These are phyloP conservation scores for Medauroidea extradentata DNA, from an alignment of 1,140 invertebrate genomes.

Conservation along the genomic window DNA sequence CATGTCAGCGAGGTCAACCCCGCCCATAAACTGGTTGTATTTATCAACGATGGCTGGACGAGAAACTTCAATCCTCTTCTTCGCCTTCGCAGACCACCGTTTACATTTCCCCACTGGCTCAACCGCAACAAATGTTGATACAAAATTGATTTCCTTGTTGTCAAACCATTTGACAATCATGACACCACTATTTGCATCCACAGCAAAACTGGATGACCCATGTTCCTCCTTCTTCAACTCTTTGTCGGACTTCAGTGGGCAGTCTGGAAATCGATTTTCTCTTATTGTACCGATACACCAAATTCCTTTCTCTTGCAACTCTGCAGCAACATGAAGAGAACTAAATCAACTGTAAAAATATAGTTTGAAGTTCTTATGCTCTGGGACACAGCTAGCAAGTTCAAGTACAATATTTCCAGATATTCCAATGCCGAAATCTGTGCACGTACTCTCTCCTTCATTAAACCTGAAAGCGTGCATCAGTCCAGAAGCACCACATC, in stretches of 20 bases:
- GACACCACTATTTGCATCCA: conserved; percentile 23
- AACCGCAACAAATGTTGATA: conserved; percentile 37
- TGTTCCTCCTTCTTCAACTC: no score
- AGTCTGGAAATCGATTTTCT: not conserved
- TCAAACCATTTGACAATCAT: conserved; percentile 41
- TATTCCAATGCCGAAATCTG: no score
- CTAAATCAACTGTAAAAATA: conserved; percentile 3
- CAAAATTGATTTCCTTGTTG: conserved; percentile 41
- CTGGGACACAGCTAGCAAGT: no score
- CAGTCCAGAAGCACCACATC: conserved; percentile 15
- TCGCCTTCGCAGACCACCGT: conserved; percentile 30
- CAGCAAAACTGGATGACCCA: conserved; percentile 22
- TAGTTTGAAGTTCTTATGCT: conserved; percentile 4
- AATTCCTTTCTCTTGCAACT: no score
- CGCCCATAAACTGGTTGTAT: conserved; percentile 39
- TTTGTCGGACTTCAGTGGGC: no score
- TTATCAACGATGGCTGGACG: conserved; percentile 40
- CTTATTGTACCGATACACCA: not conserved
- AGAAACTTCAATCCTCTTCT: conserved; percentile 32
- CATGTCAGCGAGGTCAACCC: conserved; percentile 43
- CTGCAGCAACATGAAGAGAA: no score
- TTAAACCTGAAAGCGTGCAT: no score
- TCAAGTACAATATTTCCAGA: no score
- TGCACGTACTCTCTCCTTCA: no score
- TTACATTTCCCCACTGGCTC: conserved; percentile 32